A percentile compares a stretch with the other conserved stretches of the same genome.
Conservation (phyloP, 2,113 vertebrate species). For the Colossoma macropomum region DNA sequence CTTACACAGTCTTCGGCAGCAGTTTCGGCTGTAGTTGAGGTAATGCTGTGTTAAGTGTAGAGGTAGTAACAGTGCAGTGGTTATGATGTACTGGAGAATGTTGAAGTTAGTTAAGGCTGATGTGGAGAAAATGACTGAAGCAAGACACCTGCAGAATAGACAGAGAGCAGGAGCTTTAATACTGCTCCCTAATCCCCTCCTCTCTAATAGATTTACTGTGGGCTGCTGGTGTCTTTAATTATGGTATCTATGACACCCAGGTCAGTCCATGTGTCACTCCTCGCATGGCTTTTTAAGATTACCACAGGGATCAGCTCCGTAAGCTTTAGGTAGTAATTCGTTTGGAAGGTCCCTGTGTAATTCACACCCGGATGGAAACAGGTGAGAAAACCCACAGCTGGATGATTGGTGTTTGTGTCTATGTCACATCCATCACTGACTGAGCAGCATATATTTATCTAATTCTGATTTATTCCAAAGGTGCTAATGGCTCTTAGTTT, state of each 20-base stretch:
- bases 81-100: constrained; percentile 23
- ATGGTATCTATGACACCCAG: constrained; percentile 73
- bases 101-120: constrained; percentile 13
- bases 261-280: constrained; percentile 69
- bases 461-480: constrained; percentile 76
- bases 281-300: constrained; percentile 67
- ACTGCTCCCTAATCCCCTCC: constrained; percentile 70
- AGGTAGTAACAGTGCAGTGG: neutral
- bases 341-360: constrained; percentile 60
- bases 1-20: neutral
- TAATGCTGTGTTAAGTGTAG: neutral
- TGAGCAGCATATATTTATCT: constrained; percentile 75
- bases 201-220: constrained; percentile 75
- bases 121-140: constrained; percentile 16
- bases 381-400: constrained; percentile 39
- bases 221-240: constrained; percentile 75
- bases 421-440: constrained; percentile 68
- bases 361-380: constrained; percentile 62
- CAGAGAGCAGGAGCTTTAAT: constrained; percentile 61
- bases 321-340: constrained; percentile 67
- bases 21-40: neutral
- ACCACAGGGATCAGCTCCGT: constrained; percentile 69
- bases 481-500: constrained; percentile 74
- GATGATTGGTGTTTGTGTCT: constrained; percentile 67
- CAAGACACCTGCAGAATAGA: constrained; percentile 50